phyloP scores from a whole-genome alignment of 2,888 invertebrate genomes.

The Pyralis farinalis region DNA sequence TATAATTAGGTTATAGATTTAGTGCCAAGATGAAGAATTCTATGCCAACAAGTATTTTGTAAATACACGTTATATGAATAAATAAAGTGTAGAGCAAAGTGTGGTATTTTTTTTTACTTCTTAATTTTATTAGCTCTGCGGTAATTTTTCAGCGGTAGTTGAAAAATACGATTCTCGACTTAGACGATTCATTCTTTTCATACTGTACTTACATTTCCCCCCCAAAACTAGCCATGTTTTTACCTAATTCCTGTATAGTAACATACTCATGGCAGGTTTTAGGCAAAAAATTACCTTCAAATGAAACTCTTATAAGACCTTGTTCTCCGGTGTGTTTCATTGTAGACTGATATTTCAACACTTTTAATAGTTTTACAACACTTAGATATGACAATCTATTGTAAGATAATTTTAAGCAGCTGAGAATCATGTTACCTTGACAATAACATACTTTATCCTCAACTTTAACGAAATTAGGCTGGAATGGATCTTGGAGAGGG shows the following conservation, averaged over 20 bases:
- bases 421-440: conserved; percentile 42
- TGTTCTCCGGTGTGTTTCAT: conserved; percentile 20
- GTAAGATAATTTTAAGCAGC: conserved; percentile 51
- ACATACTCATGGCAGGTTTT: conserved; percentile 28
- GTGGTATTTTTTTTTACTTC: no score
- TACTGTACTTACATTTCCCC: conserved; percentile 7
- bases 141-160: neutral
- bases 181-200: conserved; percentile 16
- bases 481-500: conserved; percentile 37
- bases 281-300: conserved; percentile 52
- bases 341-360: conserved; percentile 36
- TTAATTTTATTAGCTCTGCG: conserved; percentile 5
- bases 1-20: conserved; percentile 11
- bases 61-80: conserved; percentile 5
- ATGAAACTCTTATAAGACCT: conserved; percentile 39
- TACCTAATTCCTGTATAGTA: conserved; percentile 24
- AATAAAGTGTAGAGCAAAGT: conserved; percentile 13
- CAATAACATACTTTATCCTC: conserved; percentile 28
- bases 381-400: conserved; percentile 40
- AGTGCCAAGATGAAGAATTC: conserved; percentile 11
- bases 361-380: conserved; percentile 32
- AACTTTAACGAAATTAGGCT: conserved; percentile 15
- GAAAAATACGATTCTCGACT: neutral
- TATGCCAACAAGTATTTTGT: neutral
- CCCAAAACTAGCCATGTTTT: conserved; percentile 15